phyloP scores from a whole-genome alignment of 2,888 invertebrate species.

The Eretmocerus hayati region DNA sequence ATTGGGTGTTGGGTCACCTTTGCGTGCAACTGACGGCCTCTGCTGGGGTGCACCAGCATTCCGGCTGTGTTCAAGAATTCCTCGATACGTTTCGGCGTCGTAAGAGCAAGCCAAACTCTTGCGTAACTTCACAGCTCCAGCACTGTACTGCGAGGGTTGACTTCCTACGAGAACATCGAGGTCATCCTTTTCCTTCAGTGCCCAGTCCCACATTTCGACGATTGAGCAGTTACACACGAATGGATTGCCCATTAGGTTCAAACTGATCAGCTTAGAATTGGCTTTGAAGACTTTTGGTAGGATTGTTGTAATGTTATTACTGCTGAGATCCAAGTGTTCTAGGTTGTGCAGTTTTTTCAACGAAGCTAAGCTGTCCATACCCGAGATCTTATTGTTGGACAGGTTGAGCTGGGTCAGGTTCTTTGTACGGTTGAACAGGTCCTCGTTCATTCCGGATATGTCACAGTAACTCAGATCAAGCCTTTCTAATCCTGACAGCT shows the following conservation, averaged over 20 bases:
- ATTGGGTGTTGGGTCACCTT: constrained; percentile 54
- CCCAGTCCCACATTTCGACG: constrained; percentile 69
- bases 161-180: constrained; percentile 60
- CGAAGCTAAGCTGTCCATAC: constrained; percentile 51
- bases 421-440: constrained; percentile 56
- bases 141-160: constrained; percentile 57
- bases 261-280: constrained; percentile 55
- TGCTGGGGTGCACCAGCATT: constrained; percentile 51
- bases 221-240: constrained; percentile 65
- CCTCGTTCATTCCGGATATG: constrained; percentile 53
- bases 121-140: constrained; percentile 60
- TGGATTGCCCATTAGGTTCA: constrained; percentile 63
- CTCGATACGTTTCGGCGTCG: constrained; percentile 49
- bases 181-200: constrained; percentile 58
- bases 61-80: constrained; percentile 45
- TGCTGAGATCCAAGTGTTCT: constrained; percentile 58
- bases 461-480: constrained; percentile 63
- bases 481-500: constrained; percentile 57
- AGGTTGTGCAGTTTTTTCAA: constrained; percentile 53
- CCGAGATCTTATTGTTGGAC: constrained; percentile 54
- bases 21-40: constrained; percentile 52
- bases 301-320: constrained; percentile 57
- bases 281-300: constrained; percentile 52
- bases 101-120: constrained; percentile 60
- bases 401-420: constrained; percentile 60